Percentiles rank a stretch among this genome's conserved stretches.
phyloP scores from a whole-genome alignment of 2,113 vertebrate genomes.

The Neotragus pygmaeus region DNA sequence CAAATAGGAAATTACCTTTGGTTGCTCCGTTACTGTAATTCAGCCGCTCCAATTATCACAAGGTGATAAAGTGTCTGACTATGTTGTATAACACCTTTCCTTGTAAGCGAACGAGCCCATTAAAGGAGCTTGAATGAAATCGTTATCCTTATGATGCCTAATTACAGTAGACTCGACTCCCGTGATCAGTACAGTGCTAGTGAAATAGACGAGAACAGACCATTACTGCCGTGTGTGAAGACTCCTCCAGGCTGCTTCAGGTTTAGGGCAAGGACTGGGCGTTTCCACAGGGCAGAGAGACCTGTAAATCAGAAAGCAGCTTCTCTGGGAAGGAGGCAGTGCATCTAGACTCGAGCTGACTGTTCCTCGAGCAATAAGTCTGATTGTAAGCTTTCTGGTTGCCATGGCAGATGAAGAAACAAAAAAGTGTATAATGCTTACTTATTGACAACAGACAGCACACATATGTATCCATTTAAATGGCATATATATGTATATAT shows the following conservation, averaged over 20 bases:
- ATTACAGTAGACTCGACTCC: conserved; percentile 56
- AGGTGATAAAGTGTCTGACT: conserved; percentile 62
- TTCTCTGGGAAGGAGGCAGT: neutral
- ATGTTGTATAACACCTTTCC: conserved; percentile 58
- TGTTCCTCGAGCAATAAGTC: conserved; percentile 10
- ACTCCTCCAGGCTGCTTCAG: neutral
- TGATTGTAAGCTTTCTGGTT: conserved; percentile 33
- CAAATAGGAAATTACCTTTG: conserved; percentile 76
- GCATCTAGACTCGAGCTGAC: neutral
- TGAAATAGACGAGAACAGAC: neutral
- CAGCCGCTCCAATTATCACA: conserved; percentile 68
- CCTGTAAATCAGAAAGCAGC: neutral
- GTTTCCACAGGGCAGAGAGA: neutral
- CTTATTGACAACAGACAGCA: conserved; percentile 23
- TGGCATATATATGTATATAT: neutral
- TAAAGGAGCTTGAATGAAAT: conserved; percentile 71
- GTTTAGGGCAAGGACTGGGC: neutral
- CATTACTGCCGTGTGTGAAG: neutral
- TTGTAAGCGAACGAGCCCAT: conserved; percentile 51
- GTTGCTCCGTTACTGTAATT: conserved; percentile 66
- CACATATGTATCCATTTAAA: neutral
- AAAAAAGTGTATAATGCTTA: neutral
- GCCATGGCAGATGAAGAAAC: conserved; percentile 30
- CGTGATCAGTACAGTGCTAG: conserved; percentile 8
- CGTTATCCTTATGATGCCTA: conserved; percentile 65